Base-by-base conservation (phyloP, 1,140 invertebrate genomes). In the Aphelenchoides besseyi region DNA sequence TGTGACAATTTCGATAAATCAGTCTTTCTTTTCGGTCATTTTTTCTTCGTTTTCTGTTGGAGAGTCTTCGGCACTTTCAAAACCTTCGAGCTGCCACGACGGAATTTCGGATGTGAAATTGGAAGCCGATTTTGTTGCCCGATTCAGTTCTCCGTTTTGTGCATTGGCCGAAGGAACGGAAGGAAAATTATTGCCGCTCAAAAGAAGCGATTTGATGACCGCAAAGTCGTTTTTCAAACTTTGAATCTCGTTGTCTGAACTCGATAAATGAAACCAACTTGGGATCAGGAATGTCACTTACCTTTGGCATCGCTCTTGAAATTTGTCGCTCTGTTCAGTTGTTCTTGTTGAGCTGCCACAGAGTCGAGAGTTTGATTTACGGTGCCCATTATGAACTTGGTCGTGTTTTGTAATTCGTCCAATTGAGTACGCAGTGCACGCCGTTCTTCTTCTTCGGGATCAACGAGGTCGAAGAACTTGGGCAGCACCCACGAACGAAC, bases 351-450 rank as follows among this genome's bases (percentile, higher is more conserved):
- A 28, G 73, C 59, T 2, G 74, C 67, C 18, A 79, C 72, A 18
- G 70, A 72, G 23, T 72, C 72, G 9, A 80, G 66, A n/a, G 78
- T 79, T 48, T 80, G 78, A 30, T 55, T 37, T 28, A 80, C 80
- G 33, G 52, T 77, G 52, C 82, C 80, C 69, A 81, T 80, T 30
- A 80, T 74, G 55, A 77, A 80, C 69, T 81, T 81, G 2, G 63
- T 79, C 9, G 78, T 77, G 55, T 77, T 77, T 55, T 77, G 76
- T 29, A 77, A 53, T 41, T 77, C 76, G 66, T 79, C 71, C 18
- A 77, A 37, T 68, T 77, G 41, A 1, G 30, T 37, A n/a, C 30
- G 30, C 1, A 66, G 48, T 53, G 16, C 63, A 23, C 63, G 63
- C 12, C 63, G 1, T 30, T 66, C 63, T 37, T 37, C 36, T 16